Conservation (phyloP, 2,888 invertebrate species). For the Tetragonisca angustula region DNA sequence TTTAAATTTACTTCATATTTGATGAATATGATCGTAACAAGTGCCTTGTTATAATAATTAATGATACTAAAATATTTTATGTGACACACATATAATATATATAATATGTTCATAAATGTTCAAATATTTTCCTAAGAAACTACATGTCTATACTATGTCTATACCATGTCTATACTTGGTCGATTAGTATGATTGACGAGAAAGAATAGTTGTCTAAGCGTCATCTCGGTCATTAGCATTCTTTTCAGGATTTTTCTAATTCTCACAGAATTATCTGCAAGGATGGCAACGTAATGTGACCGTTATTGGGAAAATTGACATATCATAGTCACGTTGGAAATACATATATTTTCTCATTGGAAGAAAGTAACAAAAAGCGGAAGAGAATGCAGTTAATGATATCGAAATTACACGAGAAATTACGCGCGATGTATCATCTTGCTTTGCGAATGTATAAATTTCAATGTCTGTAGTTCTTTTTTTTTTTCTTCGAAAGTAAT, state of each 20-base stretch:
- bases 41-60: no score
- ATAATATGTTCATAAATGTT: no score
- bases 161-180: no score
- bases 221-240: not conserved
- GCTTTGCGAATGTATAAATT: not conserved
- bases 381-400: not conserved
- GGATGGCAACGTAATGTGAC: not conserved
- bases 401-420: not conserved
- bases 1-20: no score
- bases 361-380: not conserved
- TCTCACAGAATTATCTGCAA: slow-evolving; percentile 30
- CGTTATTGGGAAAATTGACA: not conserved
- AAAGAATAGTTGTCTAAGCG: not conserved
- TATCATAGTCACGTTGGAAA: not conserved
- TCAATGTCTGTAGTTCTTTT: no score
- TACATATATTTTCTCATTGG: not conserved
- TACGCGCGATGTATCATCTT: not conserved
- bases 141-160: no score
- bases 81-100: no score
- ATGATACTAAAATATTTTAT: no score
- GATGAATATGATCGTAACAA: no score
- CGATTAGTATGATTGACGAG: slow-evolving; percentile 4
- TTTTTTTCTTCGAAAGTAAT: no score
- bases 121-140: no score
- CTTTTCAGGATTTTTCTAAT: not conserved